Evolutionary conservation across 2,797 vertebrate species (phyloP).

Genomic region (Sebastolobus altivelis): DNA sequence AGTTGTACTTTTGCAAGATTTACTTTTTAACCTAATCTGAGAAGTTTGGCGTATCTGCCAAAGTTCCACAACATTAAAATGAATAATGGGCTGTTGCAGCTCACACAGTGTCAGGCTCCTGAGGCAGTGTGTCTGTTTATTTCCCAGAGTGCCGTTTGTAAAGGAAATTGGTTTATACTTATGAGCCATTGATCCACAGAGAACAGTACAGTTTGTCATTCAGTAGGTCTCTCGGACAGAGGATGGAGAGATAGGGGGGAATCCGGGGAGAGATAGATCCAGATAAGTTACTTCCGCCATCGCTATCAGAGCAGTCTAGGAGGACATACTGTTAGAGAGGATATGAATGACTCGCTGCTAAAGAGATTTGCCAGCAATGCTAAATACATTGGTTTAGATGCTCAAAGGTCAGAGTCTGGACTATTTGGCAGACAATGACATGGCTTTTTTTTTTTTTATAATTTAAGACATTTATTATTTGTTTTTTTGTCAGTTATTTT

Average conservation of each 20-base stretch:
- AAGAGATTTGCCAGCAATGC: slow-evolving; percentile 45
- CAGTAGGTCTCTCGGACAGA: slow-evolving; percentile 63
- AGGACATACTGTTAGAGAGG: slow-evolving; percentile 64
- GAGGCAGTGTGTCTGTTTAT: slow-evolving; percentile 71
- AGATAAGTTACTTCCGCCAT: slow-evolving; percentile 66
- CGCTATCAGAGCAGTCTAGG: slow-evolving; percentile 56
- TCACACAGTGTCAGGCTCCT: slow-evolving; percentile 60
- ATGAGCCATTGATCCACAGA: slow-evolving; percentile 83
- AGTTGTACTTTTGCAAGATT: slow-evolving; percentile 43
- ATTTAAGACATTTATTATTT: neutral
- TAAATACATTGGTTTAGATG: slow-evolving; percentile 34
- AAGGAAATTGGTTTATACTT: slow-evolving; percentile 85
- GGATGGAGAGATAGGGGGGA: slow-evolving; percentile 67
- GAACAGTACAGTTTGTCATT: slow-evolving; percentile 80
- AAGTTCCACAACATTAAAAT: slow-evolving; percentile 72
- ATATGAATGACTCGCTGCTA: slow-evolving; percentile 51
- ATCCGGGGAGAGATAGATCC: slow-evolving; percentile 68
- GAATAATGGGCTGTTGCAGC: slow-evolving; percentile 63
- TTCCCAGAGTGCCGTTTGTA: slow-evolving; percentile 81
- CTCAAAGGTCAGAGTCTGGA: slow-evolving; percentile 24
- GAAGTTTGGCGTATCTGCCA: slow-evolving; percentile 49
- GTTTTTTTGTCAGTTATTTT: neutral
- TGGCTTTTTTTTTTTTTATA: neutral
- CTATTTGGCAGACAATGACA: neutral
- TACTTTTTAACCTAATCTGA: slow-evolving; percentile 54